Percentiles rank a stretch among this genome's conserved stretches.
These are phyloP conservation scores for Steinernema khuongi DNA, from an alignment of 1,140 invertebrate species.

Conservation along the genomic window DNA sequence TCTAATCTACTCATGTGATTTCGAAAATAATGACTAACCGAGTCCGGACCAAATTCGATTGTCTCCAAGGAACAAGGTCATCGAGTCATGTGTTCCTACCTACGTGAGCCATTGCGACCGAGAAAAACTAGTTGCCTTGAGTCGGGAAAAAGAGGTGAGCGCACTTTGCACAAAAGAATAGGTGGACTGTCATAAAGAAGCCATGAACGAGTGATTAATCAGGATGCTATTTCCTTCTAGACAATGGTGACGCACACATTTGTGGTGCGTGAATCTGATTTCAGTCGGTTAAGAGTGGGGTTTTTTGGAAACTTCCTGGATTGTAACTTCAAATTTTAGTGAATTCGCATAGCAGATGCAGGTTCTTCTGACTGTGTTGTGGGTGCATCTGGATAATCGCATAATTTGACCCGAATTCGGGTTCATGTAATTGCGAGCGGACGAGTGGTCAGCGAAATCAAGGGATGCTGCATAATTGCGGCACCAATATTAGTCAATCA, in stretches of 20 bases:
- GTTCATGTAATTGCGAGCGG: not conserved
- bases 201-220: constrained; percentile 9
- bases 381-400: not conserved
- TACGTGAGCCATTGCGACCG: not conserved
- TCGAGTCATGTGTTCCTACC: not conserved
- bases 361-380: too few relatives aligned
- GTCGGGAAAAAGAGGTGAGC: not conserved
- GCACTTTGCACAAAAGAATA: not conserved
- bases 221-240: not conserved
- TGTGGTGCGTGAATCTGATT: not conserved
- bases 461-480: constrained; percentile 1
- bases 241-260: not conserved
- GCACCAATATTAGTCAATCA: not conserved
- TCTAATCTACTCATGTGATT: not conserved
- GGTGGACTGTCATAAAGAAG: not conserved
- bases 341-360: too few relatives aligned
- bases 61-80: constrained; percentile 9
- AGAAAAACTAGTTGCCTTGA: constrained; percentile 23
- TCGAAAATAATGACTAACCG: not conserved
- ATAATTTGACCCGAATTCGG: not conserved
- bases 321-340: too few relatives aligned
- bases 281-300: too few relatives aligned
- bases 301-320: too few relatives aligned
- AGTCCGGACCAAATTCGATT: constrained; percentile 2
- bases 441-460: not conserved